phyloP scores from a whole-genome alignment of 2,797 vertebrate genomes.

The Thaleichthys pacificus region DNA sequence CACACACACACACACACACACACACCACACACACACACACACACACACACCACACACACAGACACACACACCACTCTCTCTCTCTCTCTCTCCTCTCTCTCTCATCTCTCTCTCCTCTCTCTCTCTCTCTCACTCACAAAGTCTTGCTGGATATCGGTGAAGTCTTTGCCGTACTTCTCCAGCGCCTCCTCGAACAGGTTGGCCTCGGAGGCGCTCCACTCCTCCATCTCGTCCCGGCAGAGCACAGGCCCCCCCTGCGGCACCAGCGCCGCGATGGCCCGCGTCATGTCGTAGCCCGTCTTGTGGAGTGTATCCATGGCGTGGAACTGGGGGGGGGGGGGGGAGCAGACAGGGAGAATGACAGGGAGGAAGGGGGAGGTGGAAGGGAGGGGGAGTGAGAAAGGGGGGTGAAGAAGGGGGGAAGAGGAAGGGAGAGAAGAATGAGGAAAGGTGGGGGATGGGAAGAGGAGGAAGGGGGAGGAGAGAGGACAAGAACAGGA shows the following conservation, averaged over 20 bases:
- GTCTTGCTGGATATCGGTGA: slow-evolving; percentile 97
- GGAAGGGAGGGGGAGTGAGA: neutral
- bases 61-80: neutral
- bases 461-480: neutral
- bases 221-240: slow-evolving; percentile 97
- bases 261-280: slow-evolving; percentile 92
- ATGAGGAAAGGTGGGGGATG: too few relatives aligned
- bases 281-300: slow-evolving; percentile 91
- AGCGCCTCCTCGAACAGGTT: slow-evolving; percentile 96
- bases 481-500: too few relatives aligned
- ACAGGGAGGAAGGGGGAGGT: neutral
- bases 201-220: slow-evolving; percentile 96
- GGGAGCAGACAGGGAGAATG: neutral
- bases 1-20: too few relatives aligned
- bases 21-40: too few relatives aligned
- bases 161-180: slow-evolving; percentile 98
- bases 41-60: too few relatives aligned
- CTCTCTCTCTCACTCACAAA: slow-evolving; percentile 84
- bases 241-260: slow-evolving; percentile 95
- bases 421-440: neutral
- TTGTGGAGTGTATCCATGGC: slow-evolving; percentile 97
- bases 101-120: too few relatives aligned
- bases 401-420: neutral
- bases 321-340: slow-evolving; percentile 79
- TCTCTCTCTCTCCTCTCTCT: too few relatives aligned